Evolutionary conservation across 2,888 invertebrate genomes (phyloP), one percentile per base, ranked within the genome.

Genomic region (Apomyelois bistriatella): DNA sequence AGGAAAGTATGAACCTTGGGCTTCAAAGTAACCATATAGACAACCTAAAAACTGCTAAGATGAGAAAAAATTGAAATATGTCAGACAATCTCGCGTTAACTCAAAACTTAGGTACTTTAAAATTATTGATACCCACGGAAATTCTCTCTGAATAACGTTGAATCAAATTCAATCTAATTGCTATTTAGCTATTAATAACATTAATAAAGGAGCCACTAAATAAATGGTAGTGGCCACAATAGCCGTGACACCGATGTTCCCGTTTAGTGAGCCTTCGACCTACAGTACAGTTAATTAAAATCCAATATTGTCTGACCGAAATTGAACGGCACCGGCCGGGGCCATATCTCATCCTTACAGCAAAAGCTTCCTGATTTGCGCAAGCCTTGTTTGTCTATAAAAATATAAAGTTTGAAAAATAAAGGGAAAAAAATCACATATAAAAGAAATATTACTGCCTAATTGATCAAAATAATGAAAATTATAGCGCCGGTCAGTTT

Each of bases 261-360:
- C 78, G 76, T 79, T 79, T 81, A 78, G 75, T 58, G 66, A 69
- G 67, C 68, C 64, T 72, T 60, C 69, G 67, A 76, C 72, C 73
- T 72, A 72, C 80, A 79, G 79, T 82, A 84, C 82, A 80, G 80
- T 83, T 89, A 90, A 90, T 90, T 90, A 87, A 88, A 90, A 89
- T 84, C 85, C 85, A 90, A 89, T 90, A 90, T 88, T 89, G 88
- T 85, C 82, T 84, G 86, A 89, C 89, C 84, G 79, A 88, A 87
- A 87, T 87, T 89, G 86, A 89, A 89, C 85, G 80, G 76, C 72
- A 68, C 71, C 71, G 73, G 79, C 76, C 79, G 64, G 71, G 73
- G 79, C 76, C 79, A 65, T 73, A 73, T 67, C 72, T 22, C 37
- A 38, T 22, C 22, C 28, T 38, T 37, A 22, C 22, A 9, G 22